Evolutionary conservation across 2,113 vertebrate species (phyloP).

Genomic region (Panthera leo): DNA sequence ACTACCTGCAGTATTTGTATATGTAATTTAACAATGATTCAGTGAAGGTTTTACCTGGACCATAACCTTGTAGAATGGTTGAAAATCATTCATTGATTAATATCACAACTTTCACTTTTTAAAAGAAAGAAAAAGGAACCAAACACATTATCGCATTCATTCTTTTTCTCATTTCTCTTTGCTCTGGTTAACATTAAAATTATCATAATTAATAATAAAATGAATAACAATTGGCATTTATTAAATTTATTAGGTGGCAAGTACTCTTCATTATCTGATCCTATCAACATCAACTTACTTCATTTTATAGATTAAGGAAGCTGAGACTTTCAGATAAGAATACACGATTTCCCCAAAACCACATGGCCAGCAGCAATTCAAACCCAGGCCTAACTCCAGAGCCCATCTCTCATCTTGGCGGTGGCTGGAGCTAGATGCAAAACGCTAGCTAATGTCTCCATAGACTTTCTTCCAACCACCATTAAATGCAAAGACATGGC

Average conservation of each 20-base stretch:
- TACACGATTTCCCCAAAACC: neutral
- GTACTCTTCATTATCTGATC: neutral
- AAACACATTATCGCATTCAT: neutral
- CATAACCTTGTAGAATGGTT: neutral
- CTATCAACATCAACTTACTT: neutral
- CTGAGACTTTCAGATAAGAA: neutral
- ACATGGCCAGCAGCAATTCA: neutral
- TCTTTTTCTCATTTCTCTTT: neutral
- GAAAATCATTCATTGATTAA: neutral
- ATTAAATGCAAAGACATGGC: neutral
- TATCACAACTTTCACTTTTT: neutral
- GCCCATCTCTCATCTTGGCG: neutral
- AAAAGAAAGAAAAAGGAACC: neutral
- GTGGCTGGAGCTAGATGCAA: neutral
- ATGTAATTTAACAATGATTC: neutral
- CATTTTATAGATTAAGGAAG: slow-evolving; percentile 8
- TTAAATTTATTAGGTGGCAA: neutral
- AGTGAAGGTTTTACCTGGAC: neutral
- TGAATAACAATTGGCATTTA: neutral
- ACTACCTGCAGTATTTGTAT: neutral
- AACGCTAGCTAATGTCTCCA: neutral
- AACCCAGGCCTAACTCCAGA: neutral
- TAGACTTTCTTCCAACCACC: neutral
- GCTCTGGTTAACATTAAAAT: neutral
- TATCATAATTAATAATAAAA: neutral